Base-by-base conservation (phyloP, 2,113 vertebrate species). In the Mionectes macconnelli region DNA sequence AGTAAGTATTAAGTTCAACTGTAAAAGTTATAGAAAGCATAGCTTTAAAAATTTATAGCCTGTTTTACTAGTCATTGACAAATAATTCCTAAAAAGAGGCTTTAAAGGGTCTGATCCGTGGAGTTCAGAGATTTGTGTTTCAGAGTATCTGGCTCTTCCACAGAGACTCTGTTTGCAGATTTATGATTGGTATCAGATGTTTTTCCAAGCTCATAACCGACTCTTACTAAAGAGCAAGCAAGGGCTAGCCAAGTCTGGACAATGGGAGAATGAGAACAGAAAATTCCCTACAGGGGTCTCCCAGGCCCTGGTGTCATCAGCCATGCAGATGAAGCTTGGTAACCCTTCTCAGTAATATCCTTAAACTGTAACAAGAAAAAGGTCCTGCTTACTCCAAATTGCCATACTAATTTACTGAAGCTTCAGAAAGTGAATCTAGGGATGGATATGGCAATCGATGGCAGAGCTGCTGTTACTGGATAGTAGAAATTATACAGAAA, bases 41-140 rank as follows among this genome's bases (percentile, higher is more conserved):
- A 74, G 49, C 63, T 91, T 91, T 95, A 94, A 94, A 92, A 87
- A 90, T 94, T 94, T 62, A 87, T 84, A 85, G 81, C 63, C 87
- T 82, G 24, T 87, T 92, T 94, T 84, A 95, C 33, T 87, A 57
- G 69, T 37, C 42, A 73, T 83, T 84, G 70, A 77, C 57, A 94
- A 94, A 87, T 87, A 84, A 84, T 84, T 84, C 84, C 80, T 69
- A 24, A 55, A 68, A 84, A 42, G 56, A 88, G 19, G 13, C 37
- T 87, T 81, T 86, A 86, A 80, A 72, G 31, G 49, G 8, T 47
- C 40, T 64, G 55, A 62, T 79, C 55, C 47, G 18, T 59, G 33
- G 72, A 80, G 19, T 37, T 79, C 16, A 47, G 14, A 62, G n/a
- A 10, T 94, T 56, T 45, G 30, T 5, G 16, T 39, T 53, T 90